Percentiles rank a stretch among this genome's conserved stretches.
Conservation (phyloP, 2,113 vertebrate genomes). For the Geococcyx californianus region DNA sequence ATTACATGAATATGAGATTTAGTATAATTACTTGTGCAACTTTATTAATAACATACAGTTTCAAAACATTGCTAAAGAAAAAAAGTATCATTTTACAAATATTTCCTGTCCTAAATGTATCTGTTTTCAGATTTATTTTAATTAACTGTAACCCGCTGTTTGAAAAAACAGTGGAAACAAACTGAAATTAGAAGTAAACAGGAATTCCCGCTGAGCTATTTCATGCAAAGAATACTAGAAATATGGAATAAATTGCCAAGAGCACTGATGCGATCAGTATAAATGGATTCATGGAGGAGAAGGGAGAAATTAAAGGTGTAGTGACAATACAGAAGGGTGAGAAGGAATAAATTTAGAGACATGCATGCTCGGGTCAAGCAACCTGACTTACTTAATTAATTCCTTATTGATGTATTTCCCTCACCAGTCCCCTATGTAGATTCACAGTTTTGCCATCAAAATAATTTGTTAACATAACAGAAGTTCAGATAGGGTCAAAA, state of each 20-base stretch:
- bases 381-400: conserved; percentile 17
- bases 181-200: conserved; percentile 66
- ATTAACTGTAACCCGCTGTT: conserved; percentile 64
- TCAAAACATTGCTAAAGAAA: conserved; percentile 35
- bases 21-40: conserved; percentile 57
- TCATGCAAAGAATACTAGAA: conserved; percentile 47
- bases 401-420: conserved; percentile 7
- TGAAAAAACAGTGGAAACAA: conserved; percentile 21
- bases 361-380: conserved; percentile 7
- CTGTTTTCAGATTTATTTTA: conserved; percentile 60
- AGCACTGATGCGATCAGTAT: conserved; percentile 18
- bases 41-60: conserved; percentile 55
- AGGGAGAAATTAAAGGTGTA: conserved; percentile 46
- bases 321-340: not conserved
- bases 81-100: conserved; percentile 7
- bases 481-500: conserved; percentile 11
- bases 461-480: not conserved
- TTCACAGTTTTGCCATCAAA: not conserved
- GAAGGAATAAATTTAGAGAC: conserved; percentile 31
- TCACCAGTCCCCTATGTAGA: not conserved
- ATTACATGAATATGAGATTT: conserved; percentile 66
- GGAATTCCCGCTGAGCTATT: conserved; percentile 66
- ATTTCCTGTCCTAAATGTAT: conserved; percentile 33
- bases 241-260: conserved; percentile 51
- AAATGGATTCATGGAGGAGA: conserved; percentile 30